A percentile compares a stretch with the other conserved stretches of the same genome.
Evolutionary conservation across 53 echinoderm and acorn worm species (phyloP).

Genomic region (Temnopleurus reevesii): DNA sequence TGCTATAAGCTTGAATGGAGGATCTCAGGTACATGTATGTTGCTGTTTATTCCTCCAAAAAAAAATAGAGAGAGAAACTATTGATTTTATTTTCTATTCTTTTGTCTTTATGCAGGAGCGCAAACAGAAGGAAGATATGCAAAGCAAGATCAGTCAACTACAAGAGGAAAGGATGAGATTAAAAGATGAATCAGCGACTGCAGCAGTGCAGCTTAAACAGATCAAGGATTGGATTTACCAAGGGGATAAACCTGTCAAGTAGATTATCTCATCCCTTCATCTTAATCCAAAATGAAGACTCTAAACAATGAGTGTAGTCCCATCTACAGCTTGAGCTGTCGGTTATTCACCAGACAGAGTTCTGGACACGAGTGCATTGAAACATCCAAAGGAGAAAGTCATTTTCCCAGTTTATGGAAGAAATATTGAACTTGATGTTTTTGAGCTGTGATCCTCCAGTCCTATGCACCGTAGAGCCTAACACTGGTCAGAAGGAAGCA

Average conservation of each 20-base stretch:
- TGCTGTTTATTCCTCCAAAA: neutral
- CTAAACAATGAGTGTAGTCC: neutral
- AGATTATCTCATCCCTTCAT: neutral
- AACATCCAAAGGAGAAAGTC: too few relatives aligned
- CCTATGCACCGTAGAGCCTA: too few relatives aligned
- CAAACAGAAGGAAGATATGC: conserved; percentile 73
- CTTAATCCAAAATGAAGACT: neutral
- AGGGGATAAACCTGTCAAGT: conserved; percentile 43
- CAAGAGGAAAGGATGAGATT: conserved; percentile 66
- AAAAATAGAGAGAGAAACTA: neutral
- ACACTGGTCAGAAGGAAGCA: too few relatives aligned
- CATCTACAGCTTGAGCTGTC: too few relatives aligned
- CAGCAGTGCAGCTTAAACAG: conserved; percentile 67
- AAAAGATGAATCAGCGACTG: conserved; percentile 63
- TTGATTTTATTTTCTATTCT: neutral
- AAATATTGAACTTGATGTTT: too few relatives aligned
- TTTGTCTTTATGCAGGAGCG: conserved; percentile 57
- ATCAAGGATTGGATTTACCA: conserved; percentile 82
- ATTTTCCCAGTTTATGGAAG: too few relatives aligned
- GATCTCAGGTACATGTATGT: too few relatives aligned
- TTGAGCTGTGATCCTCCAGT: too few relatives aligned
- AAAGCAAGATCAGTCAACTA: conserved; percentile 60
- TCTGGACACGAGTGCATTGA: too few relatives aligned
- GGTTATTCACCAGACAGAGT: too few relatives aligned
- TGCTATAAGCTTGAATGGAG: too few relatives aligned